These are phyloP conservation scores for Rhogogaster chlorosoma DNA, from an alignment of 2,888 invertebrate species.

Conservation along the genomic window DNA sequence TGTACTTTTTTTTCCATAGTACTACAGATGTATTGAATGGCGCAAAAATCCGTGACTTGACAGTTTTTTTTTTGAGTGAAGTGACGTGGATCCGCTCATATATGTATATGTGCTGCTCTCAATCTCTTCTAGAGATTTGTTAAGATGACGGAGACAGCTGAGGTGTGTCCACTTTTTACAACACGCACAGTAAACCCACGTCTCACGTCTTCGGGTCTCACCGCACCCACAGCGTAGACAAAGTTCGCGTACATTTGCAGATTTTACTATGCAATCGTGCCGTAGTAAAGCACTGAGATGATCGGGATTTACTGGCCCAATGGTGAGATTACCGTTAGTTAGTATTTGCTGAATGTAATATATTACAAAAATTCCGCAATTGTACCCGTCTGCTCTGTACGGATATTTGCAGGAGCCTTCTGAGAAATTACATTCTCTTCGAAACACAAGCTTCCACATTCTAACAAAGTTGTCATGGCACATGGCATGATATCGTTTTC, in stretches of 20 bases:
- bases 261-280: slow-evolving; percentile 29
- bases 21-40: too few species aligned
- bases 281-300: slow-evolving; percentile 27
- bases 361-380: slow-evolving; percentile 52
- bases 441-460: slow-evolving; percentile 28
- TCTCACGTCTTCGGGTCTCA: too few species aligned
- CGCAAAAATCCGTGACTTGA: too few species aligned
- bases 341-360: slow-evolving; percentile 48
- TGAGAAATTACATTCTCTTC: background rate
- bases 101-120: background rate
- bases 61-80: too few species aligned
- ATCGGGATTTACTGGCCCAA: slow-evolving; percentile 23
- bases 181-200: too few species aligned
- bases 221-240: slow-evolving; percentile 12
- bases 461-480: background rate
- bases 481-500: background rate
- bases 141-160: too few species aligned
- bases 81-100: too few species aligned
- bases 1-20: too few species aligned
- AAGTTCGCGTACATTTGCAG: slow-evolving; percentile 17
- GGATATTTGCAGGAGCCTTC: slow-evolving; percentile 26
- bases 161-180: too few species aligned
- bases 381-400: slow-evolving; percentile 44
- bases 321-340: background rate
- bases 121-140: too few species aligned